Evolutionary conservation across 1,140 invertebrate genomes (phyloP).

Genomic region (Eumeta japonica): DNA sequence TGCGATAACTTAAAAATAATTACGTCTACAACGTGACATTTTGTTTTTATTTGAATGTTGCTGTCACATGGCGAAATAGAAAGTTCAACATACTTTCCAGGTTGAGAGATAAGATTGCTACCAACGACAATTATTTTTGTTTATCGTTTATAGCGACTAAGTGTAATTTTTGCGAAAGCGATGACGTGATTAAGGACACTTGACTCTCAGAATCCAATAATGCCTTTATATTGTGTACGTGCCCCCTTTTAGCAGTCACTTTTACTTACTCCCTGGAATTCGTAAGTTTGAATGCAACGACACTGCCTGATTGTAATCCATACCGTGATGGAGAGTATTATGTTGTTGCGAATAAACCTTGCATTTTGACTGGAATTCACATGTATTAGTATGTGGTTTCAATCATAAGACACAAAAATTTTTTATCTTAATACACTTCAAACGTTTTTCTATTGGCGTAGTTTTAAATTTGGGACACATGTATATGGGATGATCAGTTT

Average conservation of each 20-base stretch:
- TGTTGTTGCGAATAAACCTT: conserved; percentile 11
- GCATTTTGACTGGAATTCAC: conserved; percentile 14
- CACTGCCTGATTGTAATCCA: conserved; percentile 3
- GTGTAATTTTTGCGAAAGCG: conserved; percentile 5
- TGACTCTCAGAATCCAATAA: conserved; percentile 15
- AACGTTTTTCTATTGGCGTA: not conserved
- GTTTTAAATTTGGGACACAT: conserved; percentile 12
- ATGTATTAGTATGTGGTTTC: conserved; percentile 9
- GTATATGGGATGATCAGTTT: too few relatives aligned
- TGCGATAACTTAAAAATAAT: conserved; percentile 13
- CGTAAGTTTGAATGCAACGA: not conserved
- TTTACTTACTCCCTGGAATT: conserved; percentile 5
- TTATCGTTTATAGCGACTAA: conserved; percentile 4
- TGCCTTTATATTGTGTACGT: conserved; percentile 8
- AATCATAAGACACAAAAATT: too few relatives aligned
- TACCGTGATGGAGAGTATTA: conserved; percentile 12
- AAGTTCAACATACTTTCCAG: conserved; percentile 10
- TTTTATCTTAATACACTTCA: conserved; percentile 4
- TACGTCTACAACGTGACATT: conserved; percentile 9
- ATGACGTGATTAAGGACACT: conserved; percentile 10
- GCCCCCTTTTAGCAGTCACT: conserved; percentile 8
- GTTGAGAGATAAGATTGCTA: conserved; percentile 10
- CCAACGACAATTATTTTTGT: conserved; percentile 13
- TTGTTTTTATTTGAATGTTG: conserved; percentile 6
- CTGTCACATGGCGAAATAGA: conserved; percentile 4